These are phyloP conservation scores for Lophius piscatorius DNA, from an alignment of 2,113 vertebrate species.

Conservation along the genomic window DNA sequence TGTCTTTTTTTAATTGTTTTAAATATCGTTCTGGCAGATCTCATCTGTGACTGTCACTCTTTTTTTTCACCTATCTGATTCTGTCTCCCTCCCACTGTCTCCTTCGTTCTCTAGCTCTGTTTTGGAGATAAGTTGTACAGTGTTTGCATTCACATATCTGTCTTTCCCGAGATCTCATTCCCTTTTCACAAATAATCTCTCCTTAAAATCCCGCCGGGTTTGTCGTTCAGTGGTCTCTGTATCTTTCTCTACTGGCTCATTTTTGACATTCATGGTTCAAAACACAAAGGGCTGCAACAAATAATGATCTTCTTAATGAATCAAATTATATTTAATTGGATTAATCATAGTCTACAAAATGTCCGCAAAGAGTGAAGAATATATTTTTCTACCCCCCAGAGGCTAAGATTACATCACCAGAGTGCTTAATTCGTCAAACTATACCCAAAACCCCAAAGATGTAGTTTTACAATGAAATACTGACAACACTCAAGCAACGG, in stretches of 20 bases:
- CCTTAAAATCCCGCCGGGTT: constrained; percentile 42
- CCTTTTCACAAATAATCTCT: constrained; percentile 43
- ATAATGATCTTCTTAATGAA: background rate
- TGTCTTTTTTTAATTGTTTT: constrained; percentile 12
- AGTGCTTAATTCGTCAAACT: background rate
- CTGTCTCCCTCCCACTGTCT: constrained; percentile 41
- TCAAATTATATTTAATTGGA: background rate
- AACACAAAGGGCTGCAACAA: background rate
- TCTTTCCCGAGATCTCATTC: constrained; percentile 50
- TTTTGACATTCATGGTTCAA: background rate
- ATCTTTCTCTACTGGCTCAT: constrained; percentile 13
- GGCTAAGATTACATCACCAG: background rate
- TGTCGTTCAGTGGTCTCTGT: constrained; percentile 46
- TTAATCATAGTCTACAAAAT: background rate
- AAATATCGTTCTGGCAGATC: constrained; percentile 25
- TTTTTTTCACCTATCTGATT: constrained; percentile 49
- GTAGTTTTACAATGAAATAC: no score
- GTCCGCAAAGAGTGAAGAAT: background rate
- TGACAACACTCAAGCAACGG: no score
- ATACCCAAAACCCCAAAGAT: no score
- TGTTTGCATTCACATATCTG: constrained; percentile 58
- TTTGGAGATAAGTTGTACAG: constrained; percentile 52
- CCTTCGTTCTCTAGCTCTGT: constrained; percentile 49
- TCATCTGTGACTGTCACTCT: constrained; percentile 20
- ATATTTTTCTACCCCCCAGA: no score